Evolutionary conservation across 2,113 vertebrate species (phyloP).

Genomic region (Australoheros scitulus): DNA sequence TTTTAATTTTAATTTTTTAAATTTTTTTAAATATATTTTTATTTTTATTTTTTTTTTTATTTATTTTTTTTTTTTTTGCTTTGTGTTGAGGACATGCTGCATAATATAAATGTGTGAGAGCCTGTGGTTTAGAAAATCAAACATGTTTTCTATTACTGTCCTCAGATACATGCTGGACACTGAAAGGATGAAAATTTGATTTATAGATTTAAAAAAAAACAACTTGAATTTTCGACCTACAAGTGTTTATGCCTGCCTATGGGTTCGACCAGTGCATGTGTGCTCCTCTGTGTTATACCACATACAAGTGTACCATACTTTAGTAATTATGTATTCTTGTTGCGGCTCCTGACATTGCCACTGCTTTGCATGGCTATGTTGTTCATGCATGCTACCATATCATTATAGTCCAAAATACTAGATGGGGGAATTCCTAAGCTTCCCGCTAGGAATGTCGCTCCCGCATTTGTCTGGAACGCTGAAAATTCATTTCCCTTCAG

Average conservation of each 20-base stretch:
- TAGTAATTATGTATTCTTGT: constrained; percentile 22
- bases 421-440: constrained; percentile 60
- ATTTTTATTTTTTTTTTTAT: too few relatives aligned
- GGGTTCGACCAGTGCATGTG: constrained; percentile 15
- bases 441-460: constrained; percentile 56
- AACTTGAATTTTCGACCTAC: background rate
- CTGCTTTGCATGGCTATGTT: constrained; percentile 32
- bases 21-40: too few relatives aligned
- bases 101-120: background rate
- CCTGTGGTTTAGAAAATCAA: background rate
- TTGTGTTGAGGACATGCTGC: background rate
- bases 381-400: constrained; percentile 53
- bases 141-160: background rate
- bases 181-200: background rate
- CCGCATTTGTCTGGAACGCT: constrained; percentile 62
- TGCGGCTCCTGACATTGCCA: constrained; percentile 27
- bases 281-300: constrained; percentile 7
- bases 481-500: constrained; percentile 49
- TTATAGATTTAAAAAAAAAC: background rate
- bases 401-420: constrained; percentile 64
- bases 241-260: constrained; percentile 14
- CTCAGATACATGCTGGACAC: background rate
- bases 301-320: constrained; percentile 29
- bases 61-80: too few relatives aligned
- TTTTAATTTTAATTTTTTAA: too few relatives aligned